Conservation (phyloP, 1,140 invertebrate species). For the Copidosoma floridanum region DNA sequence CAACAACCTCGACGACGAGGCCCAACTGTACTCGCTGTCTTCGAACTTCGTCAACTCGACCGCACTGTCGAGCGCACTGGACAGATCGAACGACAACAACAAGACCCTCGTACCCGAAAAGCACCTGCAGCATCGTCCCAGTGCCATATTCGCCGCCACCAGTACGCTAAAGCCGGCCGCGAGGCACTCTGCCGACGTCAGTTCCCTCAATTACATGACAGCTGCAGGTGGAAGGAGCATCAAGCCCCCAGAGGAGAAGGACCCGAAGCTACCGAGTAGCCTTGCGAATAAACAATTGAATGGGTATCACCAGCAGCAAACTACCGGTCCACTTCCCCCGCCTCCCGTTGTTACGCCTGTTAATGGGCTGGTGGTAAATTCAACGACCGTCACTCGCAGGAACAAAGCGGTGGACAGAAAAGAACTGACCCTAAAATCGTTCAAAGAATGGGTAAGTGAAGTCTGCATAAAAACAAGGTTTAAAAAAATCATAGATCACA, state of each 20-base stretch:
- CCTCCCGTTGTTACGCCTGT: not conserved
- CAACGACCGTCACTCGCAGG: slow-evolving; percentile 19
- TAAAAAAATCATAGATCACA: too few species aligned
- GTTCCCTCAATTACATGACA: slow-evolving; percentile 47
- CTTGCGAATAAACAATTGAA: too few species aligned
- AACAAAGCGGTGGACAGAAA: slow-evolving; percentile 7
- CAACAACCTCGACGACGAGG: slow-evolving; percentile 30
- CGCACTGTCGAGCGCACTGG: slow-evolving; percentile 17
- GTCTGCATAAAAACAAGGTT: too few species aligned
- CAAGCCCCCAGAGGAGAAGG: slow-evolving; percentile 47
- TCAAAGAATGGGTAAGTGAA: slow-evolving; percentile 20
- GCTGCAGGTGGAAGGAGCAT: slow-evolving; percentile 39
- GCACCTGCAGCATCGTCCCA: slow-evolving; percentile 23
- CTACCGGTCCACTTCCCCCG: not conserved
- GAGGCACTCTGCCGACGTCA: slow-evolving; percentile 44
- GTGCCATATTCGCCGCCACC: slow-evolving; percentile 11
- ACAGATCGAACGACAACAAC: not conserved
- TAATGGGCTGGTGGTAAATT: too few species aligned
- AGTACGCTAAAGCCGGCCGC: slow-evolving; percentile 29
- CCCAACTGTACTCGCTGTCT: slow-evolving; percentile 30
- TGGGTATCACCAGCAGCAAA: not conserved
- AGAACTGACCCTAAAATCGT: slow-evolving; percentile 9
- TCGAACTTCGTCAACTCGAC: slow-evolving; percentile 41
- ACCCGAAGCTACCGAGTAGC: slow-evolving; percentile 3
- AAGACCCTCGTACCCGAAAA: slow-evolving; percentile 1